phyloP scores from a whole-genome alignment of 2,797 vertebrate species.

The Taeniopygia guttata region DNA sequence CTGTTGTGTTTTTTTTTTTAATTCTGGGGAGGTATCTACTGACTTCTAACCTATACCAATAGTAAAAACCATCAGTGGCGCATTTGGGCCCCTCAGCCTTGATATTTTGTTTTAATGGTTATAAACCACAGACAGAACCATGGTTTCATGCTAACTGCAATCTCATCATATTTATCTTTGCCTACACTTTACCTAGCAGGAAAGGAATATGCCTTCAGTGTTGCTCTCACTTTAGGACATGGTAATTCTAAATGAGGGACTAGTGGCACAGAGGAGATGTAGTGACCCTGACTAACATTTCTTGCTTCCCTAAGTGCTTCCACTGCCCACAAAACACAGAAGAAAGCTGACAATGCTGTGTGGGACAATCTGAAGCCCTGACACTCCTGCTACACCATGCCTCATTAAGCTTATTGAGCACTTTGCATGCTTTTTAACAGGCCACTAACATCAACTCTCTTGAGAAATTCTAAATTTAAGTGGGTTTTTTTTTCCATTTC shows the following conservation, averaged over 20 bases:
- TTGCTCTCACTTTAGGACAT: neutral
- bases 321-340: neutral
- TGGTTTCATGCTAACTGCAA: neutral
- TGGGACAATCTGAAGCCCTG: neutral
- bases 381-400: neutral
- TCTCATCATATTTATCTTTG: neutral
- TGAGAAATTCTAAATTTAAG: neutral
- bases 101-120: neutral
- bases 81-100: neutral
- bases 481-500: slow-evolving; percentile 8
- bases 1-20: neutral
- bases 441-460: neutral
- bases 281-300: fast-evolving
- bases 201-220: neutral
- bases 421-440: slow-evolving; percentile 54
- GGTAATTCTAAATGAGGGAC: neutral
- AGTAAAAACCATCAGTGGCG: neutral
- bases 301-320: neutral
- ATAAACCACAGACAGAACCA: neutral
- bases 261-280: neutral
- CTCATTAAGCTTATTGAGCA: slow-evolving; percentile 21
- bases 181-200: neutral
- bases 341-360: neutral
- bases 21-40: neutral
- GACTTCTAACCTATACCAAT: neutral